These are phyloP conservation scores for Hirtodrosophila trivittata DNA, from an alignment of 2,888 invertebrate genomes.

Conservation along the genomic window DNA sequence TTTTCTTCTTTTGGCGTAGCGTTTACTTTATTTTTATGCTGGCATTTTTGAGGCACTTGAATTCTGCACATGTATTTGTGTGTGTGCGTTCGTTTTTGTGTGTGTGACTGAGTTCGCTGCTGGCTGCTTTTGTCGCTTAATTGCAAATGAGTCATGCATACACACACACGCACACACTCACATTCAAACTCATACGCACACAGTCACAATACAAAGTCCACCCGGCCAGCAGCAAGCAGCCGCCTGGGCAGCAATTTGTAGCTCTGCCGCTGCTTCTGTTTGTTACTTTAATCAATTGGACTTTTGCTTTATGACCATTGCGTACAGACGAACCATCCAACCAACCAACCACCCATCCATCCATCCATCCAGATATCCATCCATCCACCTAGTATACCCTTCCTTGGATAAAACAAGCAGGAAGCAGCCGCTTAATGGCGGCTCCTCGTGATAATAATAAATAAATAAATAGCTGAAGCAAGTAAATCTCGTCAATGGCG, in stretches of 20 bases:
- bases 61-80: constrained; percentile 32
- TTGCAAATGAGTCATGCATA: constrained; percentile 64
- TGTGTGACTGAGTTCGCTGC: constrained; percentile 22
- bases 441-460: constrained; percentile 52
- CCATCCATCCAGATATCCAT: constrained; percentile 7
- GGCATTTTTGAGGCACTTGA: constrained; percentile 77
- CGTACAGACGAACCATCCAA: constrained; percentile 2
- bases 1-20: constrained; percentile 65
- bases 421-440: constrained; percentile 62
- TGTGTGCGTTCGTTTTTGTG: constrained; percentile 1
- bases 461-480: constrained; percentile 52
- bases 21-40: constrained; percentile 77
- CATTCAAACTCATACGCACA: constrained; percentile 8
- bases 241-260: constrained; percentile 23
- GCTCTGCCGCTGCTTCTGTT: constrained; percentile 21
- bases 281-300: constrained; percentile 69
- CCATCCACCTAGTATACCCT: too few species aligned
- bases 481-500: constrained; percentile 55
- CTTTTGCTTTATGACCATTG: constrained; percentile 41
- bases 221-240: constrained; percentile 23
- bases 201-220: constrained; percentile 50
- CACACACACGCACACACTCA: constrained; percentile 12
- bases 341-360: background rate
- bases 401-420: constrained; percentile 30
- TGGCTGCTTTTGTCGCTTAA: constrained; percentile 57